These are phyloP conservation scores for Synergus laeviventris DNA, from an alignment of 2,888 invertebrate genomes.

Conservation along the genomic window DNA sequence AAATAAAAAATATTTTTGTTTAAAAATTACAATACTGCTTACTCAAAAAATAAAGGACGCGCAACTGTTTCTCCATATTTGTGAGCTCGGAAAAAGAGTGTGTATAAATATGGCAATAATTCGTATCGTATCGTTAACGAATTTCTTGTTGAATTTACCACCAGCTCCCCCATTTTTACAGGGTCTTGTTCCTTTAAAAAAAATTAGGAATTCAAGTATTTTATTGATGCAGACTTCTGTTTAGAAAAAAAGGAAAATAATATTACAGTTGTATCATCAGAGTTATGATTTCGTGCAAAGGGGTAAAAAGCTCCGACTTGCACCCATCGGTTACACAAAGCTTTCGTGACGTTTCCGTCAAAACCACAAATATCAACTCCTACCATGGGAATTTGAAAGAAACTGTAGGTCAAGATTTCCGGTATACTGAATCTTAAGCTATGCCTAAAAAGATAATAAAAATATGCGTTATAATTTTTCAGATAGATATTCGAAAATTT, in stretches of 20 bases:
- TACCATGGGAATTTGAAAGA: slow-evolving; percentile 89
- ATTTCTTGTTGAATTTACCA: slow-evolving; percentile 81
- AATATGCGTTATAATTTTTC: neutral
- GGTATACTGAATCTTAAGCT: slow-evolving; percentile 86
- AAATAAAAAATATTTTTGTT: neutral
- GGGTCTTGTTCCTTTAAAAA: slow-evolving; percentile 88
- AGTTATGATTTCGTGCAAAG: slow-evolving; percentile 90
- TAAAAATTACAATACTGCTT: slow-evolving; percentile 67
- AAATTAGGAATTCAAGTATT: neutral
- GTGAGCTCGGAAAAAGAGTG: slow-evolving; percentile 86
- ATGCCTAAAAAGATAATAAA: slow-evolving; percentile 68
- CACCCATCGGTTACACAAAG: slow-evolving; percentile 89
- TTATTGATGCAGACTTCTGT: no score
- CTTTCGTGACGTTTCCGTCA: slow-evolving; percentile 83
- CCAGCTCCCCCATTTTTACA: slow-evolving; percentile 83
- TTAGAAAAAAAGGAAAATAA: neutral
- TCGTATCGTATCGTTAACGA: slow-evolving; percentile 84
- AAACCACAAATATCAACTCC: slow-evolving; percentile 94
- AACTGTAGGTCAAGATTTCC: slow-evolving; percentile 84
- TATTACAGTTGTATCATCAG: slow-evolving; percentile 81
- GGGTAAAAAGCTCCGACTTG: slow-evolving; percentile 93
- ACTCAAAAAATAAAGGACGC: slow-evolving; percentile 89
- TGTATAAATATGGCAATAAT: slow-evolving; percentile 88
- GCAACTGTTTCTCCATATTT: slow-evolving; percentile 85
- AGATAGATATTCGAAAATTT: neutral